These are phyloP conservation scores for Papilio gigon DNA, from an alignment of 2,888 invertebrate species.

Conservation along the genomic window DNA sequence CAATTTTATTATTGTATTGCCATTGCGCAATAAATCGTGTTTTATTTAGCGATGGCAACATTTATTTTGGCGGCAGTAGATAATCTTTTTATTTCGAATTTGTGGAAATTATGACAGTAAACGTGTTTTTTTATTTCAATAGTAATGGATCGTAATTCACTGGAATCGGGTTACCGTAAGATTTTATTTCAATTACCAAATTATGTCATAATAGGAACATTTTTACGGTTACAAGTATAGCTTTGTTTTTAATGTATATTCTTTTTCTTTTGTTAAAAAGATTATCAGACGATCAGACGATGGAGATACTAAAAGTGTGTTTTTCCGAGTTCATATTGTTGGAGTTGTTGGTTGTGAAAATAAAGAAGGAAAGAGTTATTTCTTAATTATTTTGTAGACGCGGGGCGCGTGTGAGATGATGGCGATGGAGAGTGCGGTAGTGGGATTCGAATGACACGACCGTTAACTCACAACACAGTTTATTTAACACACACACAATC, in stretches of 20 bases:
- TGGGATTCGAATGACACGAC: no score
- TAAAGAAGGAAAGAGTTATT: no score
- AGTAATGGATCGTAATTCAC: slow-evolving; percentile 32
- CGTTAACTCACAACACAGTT: no score
- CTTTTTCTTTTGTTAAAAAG: not conserved
- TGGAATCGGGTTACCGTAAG: slow-evolving; percentile 25
- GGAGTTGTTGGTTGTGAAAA: no score
- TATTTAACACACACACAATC: no score
- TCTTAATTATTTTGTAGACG: no score
- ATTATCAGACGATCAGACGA: no score
- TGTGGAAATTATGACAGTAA: slow-evolving; percentile 33
- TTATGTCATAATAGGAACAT: slow-evolving; percentile 24
- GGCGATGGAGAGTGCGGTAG: no score
- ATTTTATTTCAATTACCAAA: slow-evolving; percentile 37
- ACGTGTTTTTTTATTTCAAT: slow-evolving; percentile 25
- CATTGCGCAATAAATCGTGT: slow-evolving; percentile 35
- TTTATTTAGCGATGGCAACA: slow-evolving; percentile 35
- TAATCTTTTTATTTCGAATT: not conserved
- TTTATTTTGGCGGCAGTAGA: not conserved
- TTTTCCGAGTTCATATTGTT: no score
- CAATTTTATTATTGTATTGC: slow-evolving; percentile 20
- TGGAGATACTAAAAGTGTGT: no score
- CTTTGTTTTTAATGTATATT: not conserved
- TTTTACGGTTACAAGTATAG: not conserved
- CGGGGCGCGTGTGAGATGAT: no score